These are phyloP conservation scores for Babylonia areolata DNA, from an alignment of 1,140 invertebrate genomes.

Conservation along the genomic window DNA sequence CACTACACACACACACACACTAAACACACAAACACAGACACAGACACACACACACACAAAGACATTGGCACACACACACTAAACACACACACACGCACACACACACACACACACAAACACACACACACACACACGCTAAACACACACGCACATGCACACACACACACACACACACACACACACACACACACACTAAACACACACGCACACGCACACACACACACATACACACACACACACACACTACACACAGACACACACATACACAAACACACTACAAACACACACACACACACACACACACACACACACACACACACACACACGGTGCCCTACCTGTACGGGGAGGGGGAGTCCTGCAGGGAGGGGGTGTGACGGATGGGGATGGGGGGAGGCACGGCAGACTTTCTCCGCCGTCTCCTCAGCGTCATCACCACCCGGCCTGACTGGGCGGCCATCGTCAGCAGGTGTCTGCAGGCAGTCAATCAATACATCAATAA, in stretches of 20 bases:
- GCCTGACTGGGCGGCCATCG: conserved; percentile 57
- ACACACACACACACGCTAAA: neutral
- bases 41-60: too few relatives aligned
- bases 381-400: neutral
- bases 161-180: conserved; percentile 7
- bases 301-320: neutral
- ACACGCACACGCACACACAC: neutral
- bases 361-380: neutral
- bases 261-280: neutral
- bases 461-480: conserved; percentile 52
- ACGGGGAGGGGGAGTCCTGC: neutral
- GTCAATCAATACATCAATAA: too few relatives aligned
- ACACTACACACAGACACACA: conserved; percentile 5
- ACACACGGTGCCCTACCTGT: neutral
- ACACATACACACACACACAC: conserved; percentile 7
- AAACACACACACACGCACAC: neutral
- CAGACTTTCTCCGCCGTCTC: conserved; percentile 51
- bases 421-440: conserved; percentile 60
- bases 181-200: neutral
- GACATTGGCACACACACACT: neutral
- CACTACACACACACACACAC: too few relatives aligned
- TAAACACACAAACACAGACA: too few relatives aligned
- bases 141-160: neutral
- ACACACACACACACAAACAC: neutral
- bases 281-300: neutral